Evolutionary conservation across 2,888 invertebrate species (phyloP).

Genomic region (Lobophora halterata): DNA sequence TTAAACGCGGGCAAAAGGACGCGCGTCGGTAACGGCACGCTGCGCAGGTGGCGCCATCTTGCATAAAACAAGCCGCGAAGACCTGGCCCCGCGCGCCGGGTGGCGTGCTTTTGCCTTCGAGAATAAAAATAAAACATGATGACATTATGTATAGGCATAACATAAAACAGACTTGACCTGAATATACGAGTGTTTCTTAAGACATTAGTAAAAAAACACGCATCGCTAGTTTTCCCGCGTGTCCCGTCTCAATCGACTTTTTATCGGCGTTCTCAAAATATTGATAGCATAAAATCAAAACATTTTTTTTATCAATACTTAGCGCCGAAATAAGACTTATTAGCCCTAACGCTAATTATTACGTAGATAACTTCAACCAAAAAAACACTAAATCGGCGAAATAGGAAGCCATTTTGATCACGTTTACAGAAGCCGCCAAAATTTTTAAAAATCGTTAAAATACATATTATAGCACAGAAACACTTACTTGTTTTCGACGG

Average conservation of each 20-base stretch:
- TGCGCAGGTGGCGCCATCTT: constrained; percentile 77
- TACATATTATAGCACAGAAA: constrained; percentile 32
- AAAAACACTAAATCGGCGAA: constrained; percentile 6
- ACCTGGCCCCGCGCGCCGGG: constrained; percentile 47
- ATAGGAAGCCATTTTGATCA: constrained; percentile 82
- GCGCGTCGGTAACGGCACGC: constrained; percentile 71
- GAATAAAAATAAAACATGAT: too few species aligned
- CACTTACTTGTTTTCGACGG: constrained; percentile 85
- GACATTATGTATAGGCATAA: too few species aligned
- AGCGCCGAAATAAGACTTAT: too few species aligned
- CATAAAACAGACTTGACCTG: too few species aligned
- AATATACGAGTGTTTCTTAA: too few species aligned
- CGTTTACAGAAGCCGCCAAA: constrained; percentile 74
- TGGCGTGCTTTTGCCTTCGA: constrained; percentile 59
- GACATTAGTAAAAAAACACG: constrained; percentile 27
- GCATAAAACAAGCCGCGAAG: constrained; percentile 46
- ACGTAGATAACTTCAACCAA: not conserved
- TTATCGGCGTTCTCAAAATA: constrained; percentile 47
- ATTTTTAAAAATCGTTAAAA: constrained; percentile 40
- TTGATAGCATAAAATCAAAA: constrained; percentile 34
- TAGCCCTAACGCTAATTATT: not conserved
- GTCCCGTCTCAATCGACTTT: constrained; percentile 51
- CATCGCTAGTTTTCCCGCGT: constrained; percentile 65
- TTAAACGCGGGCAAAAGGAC: constrained; percentile 66
- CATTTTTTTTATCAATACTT: constrained; percentile 16